Percentiles rank a stretch among this genome's conserved stretches.
Conservation (phyloP, 1,140 invertebrate species). For the Bombus waltoni region DNA sequence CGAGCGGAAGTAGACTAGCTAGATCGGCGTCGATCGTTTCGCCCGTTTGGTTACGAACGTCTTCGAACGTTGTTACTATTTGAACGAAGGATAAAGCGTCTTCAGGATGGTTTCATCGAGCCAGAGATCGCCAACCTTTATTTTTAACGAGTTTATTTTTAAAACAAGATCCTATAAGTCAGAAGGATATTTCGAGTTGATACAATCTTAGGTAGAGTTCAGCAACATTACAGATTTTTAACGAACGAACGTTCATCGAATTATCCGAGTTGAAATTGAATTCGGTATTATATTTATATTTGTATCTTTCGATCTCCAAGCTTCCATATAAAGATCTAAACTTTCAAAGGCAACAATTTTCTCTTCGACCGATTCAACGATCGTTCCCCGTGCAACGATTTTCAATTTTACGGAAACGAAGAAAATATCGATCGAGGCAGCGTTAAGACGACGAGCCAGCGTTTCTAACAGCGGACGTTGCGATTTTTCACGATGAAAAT, state of each 20-base stretch:
- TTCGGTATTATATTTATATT: too few species aligned
- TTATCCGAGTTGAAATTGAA: too few species aligned
- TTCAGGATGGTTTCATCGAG: too few species aligned
- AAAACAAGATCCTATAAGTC: background rate
- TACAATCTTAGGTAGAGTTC: too few species aligned
- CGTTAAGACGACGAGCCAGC: background rate
- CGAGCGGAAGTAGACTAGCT: slow-evolving; percentile 39
- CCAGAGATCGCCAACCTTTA: background rate
- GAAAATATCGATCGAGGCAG: background rate
- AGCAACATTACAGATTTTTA: too few species aligned
- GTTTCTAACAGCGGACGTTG: background rate
- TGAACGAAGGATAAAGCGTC: too few species aligned
- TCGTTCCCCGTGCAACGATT: background rate
- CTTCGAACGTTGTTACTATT: background rate
- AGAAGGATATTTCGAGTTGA: too few species aligned
- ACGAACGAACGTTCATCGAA: too few species aligned
- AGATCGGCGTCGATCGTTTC: slow-evolving; percentile 59
- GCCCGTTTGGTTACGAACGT: slow-evolving; percentile 21
- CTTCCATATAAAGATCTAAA: too few species aligned
- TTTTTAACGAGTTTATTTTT: background rate
- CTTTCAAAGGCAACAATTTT: too few species aligned
- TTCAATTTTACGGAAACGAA: background rate
- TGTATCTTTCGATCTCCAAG: too few species aligned
- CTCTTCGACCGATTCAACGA: background rate
- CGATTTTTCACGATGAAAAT: slow-evolving; percentile 2